Base-by-base conservation (phyloP, 2,888 invertebrate species). In the Shargacucullia verbasci region DNA sequence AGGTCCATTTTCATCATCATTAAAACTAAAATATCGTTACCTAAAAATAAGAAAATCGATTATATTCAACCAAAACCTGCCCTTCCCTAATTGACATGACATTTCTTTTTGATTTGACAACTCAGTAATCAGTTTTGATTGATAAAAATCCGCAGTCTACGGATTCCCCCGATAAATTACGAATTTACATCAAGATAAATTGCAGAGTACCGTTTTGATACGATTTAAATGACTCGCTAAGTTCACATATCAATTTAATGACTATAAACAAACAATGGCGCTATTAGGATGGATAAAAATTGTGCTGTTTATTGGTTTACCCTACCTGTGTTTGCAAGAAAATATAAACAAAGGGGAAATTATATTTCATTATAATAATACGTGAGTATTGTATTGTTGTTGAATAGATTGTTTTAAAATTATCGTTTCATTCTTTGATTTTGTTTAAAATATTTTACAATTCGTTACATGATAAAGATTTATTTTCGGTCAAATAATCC, bases 311-410 rank as follows among this genome's bases (percentile, higher is more conserved):
- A 48, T 83, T 33, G 76, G 78, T 56, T 70, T 81, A 25, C 83
- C 84, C 9, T 79, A 67, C 48, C 50, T 79, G 47, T 79, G 80
- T 67, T 71, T 77, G 54, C 81, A 83, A 68, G 74, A 84, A 63
- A 76, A 54, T 59, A 70, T 64, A 63, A 79, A 74, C 56, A 86
- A 80, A 60, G 87, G 83, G 59, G 79, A 75, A 74, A 92, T 93
- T 20, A 83, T 86, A 73, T 93, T 93, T 69, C 83, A 90, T 66
- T 93, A 92, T 63, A 93, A 92, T 56, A 92, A 92, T 76, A 92
- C 92, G 93, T 93, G 72, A 92, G 92, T 91, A 73, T 31, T 54
- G 31, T n/a, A 40, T 33, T 25, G 10, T 25, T 37, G 31, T 41
- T 25, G 13, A 2, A 8, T 25, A 40, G 13, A 0, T 38, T 14